Evolutionary conservation across 1,140 invertebrate genomes (phyloP).

Genomic region (Holcopasites calliopsidis): DNA sequence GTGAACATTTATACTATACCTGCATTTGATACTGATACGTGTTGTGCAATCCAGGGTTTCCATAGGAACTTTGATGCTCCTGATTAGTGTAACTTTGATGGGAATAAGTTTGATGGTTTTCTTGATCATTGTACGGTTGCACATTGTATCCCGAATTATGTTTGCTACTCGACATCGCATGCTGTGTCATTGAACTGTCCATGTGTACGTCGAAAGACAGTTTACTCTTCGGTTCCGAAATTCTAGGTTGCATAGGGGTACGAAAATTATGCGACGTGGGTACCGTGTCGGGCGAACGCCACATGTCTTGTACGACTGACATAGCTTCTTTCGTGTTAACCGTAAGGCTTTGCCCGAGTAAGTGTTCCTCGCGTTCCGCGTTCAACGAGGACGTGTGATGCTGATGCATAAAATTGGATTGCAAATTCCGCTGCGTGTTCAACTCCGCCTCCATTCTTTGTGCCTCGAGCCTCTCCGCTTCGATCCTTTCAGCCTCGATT

Average conservation of each 20-base stretch:
- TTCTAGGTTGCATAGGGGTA: conserved; percentile 63
- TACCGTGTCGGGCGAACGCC: conserved; percentile 71
- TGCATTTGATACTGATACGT: conserved; percentile 73
- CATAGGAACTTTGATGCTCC: conserved; percentile 67
- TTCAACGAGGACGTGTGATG: conserved; percentile 63
- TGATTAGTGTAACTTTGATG: conserved; percentile 76
- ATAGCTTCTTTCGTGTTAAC: conserved; percentile 83
- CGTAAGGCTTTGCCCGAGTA: conserved; percentile 79
- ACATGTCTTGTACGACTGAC: conserved; percentile 74
- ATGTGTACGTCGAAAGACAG: conserved; percentile 82
- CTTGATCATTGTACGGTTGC: conserved; percentile 71
- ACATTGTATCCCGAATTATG: conserved; percentile 68
- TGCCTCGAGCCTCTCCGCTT: conserved; percentile 61
- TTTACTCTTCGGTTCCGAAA: conserved; percentile 65
- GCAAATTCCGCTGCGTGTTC: conserved; percentile 69
- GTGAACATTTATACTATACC: conserved; percentile 44
- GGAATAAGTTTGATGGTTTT: conserved; percentile 72
- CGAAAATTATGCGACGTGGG: conserved; percentile 42
- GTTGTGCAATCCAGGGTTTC: conserved; percentile 64
- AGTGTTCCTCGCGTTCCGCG: conserved; percentile 68
- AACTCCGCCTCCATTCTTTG: conserved; percentile 69
- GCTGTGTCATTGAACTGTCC: conserved; percentile 82
- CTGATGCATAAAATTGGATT: conserved; percentile 69
- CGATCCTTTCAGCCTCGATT: conserved; percentile 58
- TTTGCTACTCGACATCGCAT: conserved; percentile 71